These are phyloP conservation scores for Sogatella furcifera DNA, from an alignment of 1,140 invertebrate genomes.

Conservation along the genomic window DNA sequence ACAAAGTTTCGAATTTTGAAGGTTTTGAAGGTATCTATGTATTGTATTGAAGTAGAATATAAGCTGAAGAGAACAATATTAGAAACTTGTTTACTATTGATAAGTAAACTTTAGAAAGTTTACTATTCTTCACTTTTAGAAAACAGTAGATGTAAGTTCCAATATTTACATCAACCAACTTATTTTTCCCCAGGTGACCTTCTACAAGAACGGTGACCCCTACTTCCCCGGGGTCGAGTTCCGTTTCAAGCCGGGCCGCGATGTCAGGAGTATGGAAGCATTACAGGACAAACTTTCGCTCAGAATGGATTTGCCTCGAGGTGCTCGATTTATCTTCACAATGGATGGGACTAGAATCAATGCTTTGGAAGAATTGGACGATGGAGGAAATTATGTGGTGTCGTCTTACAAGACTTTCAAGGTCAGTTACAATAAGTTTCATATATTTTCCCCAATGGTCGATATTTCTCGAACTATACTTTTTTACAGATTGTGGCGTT, in stretches of 20 bases:
- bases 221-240: slow-evolving; percentile 83
- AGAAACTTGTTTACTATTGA: no score
- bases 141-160: no score
- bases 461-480: no score
- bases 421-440: slow-evolving; percentile 53
- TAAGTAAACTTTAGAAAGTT: no score
- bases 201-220: slow-evolving; percentile 88
- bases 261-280: slow-evolving; percentile 76
- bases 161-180: no score
- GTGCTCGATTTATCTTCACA: slow-evolving; percentile 80
- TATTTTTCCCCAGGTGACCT: slow-evolving; percentile 51
- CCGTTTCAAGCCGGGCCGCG: slow-evolving; percentile 75
- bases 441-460: no score
- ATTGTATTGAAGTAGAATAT: no score
- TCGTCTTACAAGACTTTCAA: slow-evolving; percentile 88
- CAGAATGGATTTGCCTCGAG: slow-evolving; percentile 67
- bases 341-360: slow-evolving; percentile 78
- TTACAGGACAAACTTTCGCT: slow-evolving; percentile 74
- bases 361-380: slow-evolving; percentile 74
- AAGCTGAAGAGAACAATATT: no score
- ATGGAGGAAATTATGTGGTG: slow-evolving; percentile 82
- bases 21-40: no score
- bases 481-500: no score
- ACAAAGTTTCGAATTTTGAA: no score
- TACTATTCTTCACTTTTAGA: no score